Conservation (phyloP, 64 coral and sea anemone species). For the Stichodactyla helianthus region DNA sequence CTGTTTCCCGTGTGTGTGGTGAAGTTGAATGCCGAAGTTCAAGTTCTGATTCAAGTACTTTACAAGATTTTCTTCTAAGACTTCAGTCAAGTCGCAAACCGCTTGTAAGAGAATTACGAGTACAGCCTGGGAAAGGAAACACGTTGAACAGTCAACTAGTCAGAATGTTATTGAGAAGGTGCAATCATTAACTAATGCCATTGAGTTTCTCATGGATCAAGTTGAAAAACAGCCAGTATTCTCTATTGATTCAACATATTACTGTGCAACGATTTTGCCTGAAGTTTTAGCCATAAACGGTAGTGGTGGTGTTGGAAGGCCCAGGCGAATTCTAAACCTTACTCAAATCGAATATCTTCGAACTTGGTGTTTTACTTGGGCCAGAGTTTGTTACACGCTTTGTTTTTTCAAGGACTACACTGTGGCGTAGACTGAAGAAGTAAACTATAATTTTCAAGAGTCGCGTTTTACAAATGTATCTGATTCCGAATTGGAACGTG, state of each 20-base stretch:
- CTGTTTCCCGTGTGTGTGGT: not conserved
- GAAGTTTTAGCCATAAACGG: constrained; percentile 14
- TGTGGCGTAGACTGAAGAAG: constrained; percentile 37
- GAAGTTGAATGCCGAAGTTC: constrained; percentile 15
- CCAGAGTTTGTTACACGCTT: constrained; percentile 4
- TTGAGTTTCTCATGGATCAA: constrained; percentile 28
- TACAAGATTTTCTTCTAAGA: constrained; percentile 24
- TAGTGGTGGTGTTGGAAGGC: constrained; percentile 38
- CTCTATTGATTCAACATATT: not conserved
- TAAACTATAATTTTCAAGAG: not conserved
- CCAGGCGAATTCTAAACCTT: constrained; percentile 19
- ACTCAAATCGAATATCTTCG: constrained; percentile 48
- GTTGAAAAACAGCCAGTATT: constrained; percentile 21
- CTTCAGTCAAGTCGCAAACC: constrained; percentile 1
- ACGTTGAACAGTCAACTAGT: not conserved
- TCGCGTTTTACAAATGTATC: constrained; percentile 29
- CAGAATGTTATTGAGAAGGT: not conserved
- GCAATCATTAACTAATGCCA: not conserved
- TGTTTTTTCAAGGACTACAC: not conserved
- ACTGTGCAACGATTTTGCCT: constrained; percentile 17
- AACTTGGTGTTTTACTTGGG: constrained; percentile 32
- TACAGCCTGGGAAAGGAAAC: not conserved
- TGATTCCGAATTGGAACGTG: constrained; percentile 14
- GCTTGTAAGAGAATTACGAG: constrained; percentile 20
- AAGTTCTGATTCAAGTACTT: not conserved